Conservation (phyloP, 1,140 invertebrate species). For the Diorhabda elongata region DNA sequence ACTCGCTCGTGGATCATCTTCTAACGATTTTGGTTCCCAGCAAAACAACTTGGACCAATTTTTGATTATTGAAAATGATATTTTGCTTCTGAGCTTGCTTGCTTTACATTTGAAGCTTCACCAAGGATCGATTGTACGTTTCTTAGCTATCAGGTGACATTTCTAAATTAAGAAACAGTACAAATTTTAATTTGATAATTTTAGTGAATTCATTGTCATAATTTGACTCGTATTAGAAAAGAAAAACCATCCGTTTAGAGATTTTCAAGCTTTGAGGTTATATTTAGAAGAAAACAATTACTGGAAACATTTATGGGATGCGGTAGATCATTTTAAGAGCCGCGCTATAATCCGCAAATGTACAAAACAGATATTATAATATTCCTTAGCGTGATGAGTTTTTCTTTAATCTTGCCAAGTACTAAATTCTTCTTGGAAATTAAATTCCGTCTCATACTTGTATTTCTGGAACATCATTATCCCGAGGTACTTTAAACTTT, state of each 20-base stretch:
- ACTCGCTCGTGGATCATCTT: too few relatives aligned
- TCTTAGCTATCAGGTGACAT: too few relatives aligned
- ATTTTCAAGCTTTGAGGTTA: background rate
- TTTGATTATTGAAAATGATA: too few relatives aligned
- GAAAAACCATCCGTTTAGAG: too few relatives aligned
- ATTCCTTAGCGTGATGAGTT: conserved; percentile 40
- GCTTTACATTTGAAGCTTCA: too few relatives aligned
- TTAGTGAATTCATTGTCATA: background rate
- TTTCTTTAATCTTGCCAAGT: conserved; percentile 41
- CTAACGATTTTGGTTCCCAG: too few relatives aligned
- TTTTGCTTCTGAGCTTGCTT: too few relatives aligned
- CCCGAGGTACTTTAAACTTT: conserved; percentile 25
- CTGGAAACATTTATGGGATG: conserved; percentile 23
- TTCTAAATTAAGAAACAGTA: too few relatives aligned
- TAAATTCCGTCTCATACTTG: conserved; percentile 36
- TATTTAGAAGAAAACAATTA: conserved; percentile 22
- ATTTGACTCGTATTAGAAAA: too few relatives aligned
- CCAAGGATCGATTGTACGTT: too few relatives aligned
- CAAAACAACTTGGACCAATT: too few relatives aligned
- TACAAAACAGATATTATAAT: conserved; percentile 39
- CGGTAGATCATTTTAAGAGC: conserved; percentile 26
- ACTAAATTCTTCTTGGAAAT: conserved; percentile 41
- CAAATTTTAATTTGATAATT: background rate
- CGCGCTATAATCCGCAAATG: conserved; percentile 34
- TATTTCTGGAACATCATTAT: conserved; percentile 27